These are phyloP conservation scores for Patella ulyssiponensis DNA, from an alignment of 2,888 invertebrate species.

Conservation along the genomic window DNA sequence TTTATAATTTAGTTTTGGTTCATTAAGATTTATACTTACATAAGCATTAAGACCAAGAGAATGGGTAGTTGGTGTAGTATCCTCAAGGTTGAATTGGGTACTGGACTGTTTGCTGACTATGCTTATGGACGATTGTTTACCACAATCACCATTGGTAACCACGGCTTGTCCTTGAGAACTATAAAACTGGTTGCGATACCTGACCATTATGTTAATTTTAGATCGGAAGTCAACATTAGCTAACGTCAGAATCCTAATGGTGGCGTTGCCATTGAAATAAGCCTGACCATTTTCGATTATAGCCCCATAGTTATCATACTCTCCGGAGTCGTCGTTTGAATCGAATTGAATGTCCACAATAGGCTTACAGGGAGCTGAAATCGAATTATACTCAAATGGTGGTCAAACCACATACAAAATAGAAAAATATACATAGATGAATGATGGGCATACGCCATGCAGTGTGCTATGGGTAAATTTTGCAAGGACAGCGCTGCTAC, in stretches of 20 bases:
- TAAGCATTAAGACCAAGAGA: too few species aligned
- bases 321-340: neutral
- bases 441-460: too few species aligned
- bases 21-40: too few species aligned
- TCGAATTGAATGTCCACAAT: neutral
- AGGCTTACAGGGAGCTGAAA: neutral
- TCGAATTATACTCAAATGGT: too few species aligned
- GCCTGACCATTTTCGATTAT: neutral
- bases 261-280: neutral
- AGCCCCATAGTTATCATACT: neutral
- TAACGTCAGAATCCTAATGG: neutral
- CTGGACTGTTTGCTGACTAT: neutral
- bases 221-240: neutral
- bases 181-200: neutral
- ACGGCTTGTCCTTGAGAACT: neutral
- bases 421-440: too few species aligned
- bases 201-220: neutral
- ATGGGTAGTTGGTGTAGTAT: too few species aligned
- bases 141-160: neutral
- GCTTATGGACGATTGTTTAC: neutral
- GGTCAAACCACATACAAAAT: too few species aligned
- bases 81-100: too few species aligned
- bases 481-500: too few species aligned
- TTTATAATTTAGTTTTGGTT: too few species aligned
- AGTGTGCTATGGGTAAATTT: too few species aligned